phyloP scores from a whole-genome alignment of 2,113 vertebrate genomes.

The Malaclemys terrapin region DNA sequence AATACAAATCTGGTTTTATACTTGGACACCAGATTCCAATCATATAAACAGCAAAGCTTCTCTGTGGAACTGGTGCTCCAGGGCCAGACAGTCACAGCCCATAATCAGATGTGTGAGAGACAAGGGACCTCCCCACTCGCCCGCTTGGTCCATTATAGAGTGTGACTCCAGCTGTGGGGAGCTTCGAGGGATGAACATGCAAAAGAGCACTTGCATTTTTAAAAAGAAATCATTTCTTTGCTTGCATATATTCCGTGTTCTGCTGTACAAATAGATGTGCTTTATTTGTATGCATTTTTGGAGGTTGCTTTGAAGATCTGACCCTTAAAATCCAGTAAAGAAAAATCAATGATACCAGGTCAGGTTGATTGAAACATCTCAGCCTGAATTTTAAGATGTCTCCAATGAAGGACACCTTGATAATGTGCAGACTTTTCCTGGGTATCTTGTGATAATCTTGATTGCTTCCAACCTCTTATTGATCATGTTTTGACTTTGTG shows the following conservation, averaged over 20 bases:
- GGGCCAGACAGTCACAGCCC: neutral
- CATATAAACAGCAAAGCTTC: slow-evolving; percentile 7
- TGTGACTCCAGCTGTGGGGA: neutral
- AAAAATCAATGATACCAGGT: neutral
- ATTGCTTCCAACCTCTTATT: neutral
- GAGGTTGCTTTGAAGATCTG: neutral
- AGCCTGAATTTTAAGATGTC: neutral
- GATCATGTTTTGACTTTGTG: neutral
- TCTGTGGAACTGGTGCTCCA: accelerated
- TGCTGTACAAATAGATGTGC: neutral
- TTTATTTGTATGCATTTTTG: neutral
- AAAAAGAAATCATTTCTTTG: neutral
- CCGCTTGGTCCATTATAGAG: neutral
- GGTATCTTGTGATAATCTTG: neutral
- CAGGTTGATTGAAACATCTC: neutral
- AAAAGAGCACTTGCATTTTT: neutral
- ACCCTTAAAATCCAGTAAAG: neutral
- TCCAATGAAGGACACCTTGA: neutral
- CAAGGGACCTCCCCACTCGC: neutral
- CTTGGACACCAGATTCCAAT: neutral
- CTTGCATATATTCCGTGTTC: neutral
- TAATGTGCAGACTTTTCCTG: neutral
- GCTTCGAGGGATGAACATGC: neutral
- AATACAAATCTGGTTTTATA: neutral
- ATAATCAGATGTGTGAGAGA: neutral